Conservation (phyloP, 2,888 invertebrate genomes). For the Ceramica pisi region DNA sequence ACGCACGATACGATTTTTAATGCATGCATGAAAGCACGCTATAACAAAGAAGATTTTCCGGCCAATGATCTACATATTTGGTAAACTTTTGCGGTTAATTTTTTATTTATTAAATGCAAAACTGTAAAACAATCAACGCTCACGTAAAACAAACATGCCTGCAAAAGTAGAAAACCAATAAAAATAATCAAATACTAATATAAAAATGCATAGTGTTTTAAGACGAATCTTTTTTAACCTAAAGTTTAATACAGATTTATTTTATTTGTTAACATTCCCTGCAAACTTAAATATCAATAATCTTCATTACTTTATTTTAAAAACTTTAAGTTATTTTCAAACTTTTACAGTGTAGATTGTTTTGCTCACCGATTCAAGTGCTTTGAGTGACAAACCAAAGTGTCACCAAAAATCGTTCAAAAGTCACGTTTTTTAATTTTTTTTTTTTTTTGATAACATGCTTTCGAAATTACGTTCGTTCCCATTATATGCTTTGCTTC, state of each 20-base stretch:
- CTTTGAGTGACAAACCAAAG: not conserved
- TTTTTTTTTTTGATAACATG: slow-evolving; percentile 15
- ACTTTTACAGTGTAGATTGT: not conserved
- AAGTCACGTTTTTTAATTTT: not conserved
- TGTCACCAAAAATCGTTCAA: slow-evolving; percentile 1
- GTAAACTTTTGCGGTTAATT: not conserved
- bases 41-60: not conserved
- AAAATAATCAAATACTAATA: not conserved
- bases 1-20: not conserved
- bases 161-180: not conserved
- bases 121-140: no score
- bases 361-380: not conserved
- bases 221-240: not conserved
- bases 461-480: not conserved
- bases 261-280: not conserved
- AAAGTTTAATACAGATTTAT: not conserved
- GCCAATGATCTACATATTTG: not conserved
- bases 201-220: not conserved
- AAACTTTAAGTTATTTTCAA: not conserved
- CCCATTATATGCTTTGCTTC: not conserved
- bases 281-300: not conserved
- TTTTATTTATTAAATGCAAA: no score
- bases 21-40: slow-evolving; percentile 8
- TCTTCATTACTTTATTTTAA: not conserved
- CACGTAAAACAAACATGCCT: no score